These are phyloP conservation scores for Rhopilema esculentum DNA, from an alignment of 30 jellyfish, hydroid and myxozoan species.

Conservation along the genomic window DNA sequence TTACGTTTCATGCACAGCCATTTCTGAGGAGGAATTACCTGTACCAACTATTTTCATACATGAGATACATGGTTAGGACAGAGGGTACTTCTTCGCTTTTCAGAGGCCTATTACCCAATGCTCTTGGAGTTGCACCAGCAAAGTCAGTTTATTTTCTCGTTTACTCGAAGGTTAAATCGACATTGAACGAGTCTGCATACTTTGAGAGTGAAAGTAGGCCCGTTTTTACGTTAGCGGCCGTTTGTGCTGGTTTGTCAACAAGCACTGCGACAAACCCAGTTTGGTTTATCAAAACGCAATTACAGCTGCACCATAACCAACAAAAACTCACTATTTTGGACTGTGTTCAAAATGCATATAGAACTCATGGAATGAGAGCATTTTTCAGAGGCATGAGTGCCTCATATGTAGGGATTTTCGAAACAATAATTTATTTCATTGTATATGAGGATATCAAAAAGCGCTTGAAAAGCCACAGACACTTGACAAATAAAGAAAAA, in stretches of 20 bases:
- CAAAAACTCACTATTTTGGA: constrained; percentile 40
- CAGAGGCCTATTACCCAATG: constrained; percentile 87
- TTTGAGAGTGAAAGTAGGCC: constrained; percentile 76
- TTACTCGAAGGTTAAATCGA: constrained; percentile 76
- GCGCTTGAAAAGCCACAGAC: constrained; percentile 28
- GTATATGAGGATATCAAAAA: constrained; percentile 85
- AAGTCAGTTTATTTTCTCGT: constrained; percentile 83
- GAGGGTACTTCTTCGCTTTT: constrained; percentile 87
- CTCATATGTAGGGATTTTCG: constrained; percentile 88
- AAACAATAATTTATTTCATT: constrained; percentile 81
- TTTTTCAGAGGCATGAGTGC: constrained; percentile 95
- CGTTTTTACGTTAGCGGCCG: constrained; percentile 88
- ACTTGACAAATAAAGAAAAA: background rate
- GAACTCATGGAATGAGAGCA: constrained; percentile 64
- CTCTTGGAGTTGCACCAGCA: constrained; percentile 93
- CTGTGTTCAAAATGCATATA: constrained; percentile 65
- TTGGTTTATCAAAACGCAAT: constrained; percentile 92
- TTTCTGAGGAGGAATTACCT: constrained; percentile 48
- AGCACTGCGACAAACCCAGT: constrained; percentile 92
- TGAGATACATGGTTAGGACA: constrained; percentile 82
- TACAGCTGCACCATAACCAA: constrained; percentile 75
- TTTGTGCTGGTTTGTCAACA: constrained; percentile 85
- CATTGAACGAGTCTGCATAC: constrained; percentile 54
- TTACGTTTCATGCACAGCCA: constrained; percentile 29
- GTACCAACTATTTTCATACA: constrained; percentile 69